Evolutionary conservation across 2,113 vertebrate species (phyloP), one percentile per base, ranked within the genome.

Genomic region (Pluvianellus socialis): DNA sequence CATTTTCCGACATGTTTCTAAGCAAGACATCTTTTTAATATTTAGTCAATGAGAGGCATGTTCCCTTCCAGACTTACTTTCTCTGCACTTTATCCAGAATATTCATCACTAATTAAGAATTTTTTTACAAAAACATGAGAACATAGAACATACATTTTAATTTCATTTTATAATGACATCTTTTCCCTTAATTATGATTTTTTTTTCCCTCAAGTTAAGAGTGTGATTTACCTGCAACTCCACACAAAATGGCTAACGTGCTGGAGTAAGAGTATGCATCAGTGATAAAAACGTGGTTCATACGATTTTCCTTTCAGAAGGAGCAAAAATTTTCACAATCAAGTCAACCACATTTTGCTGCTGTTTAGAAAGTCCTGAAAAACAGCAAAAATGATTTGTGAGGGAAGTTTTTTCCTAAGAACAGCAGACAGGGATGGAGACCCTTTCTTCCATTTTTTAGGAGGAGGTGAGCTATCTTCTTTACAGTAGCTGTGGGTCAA

Each of bases 381-480:
- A 91, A 84, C 10, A 91, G 15, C 24, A 66, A 79, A 76, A 4
- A 28, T 5, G 0, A 61, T 61, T 91, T 40, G 42, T 32, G 17
- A 92, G 19, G 17, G 10, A 92, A 61, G 9, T 3, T 16, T 76
- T 88, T 40, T 70, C 53, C 21, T 49, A 45, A 27, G 26, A 59
- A 45, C 14, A 62, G 59, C 38, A 80, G 30, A 38, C 9, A 55
- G 2, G 7, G 40, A 44, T 14, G 14, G 23, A 81, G 23, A 55
- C 3, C 5, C 5, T 0, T 32, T 70, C 58, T 20, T 24, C 3
- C 8, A 33, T 13, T 2, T 28, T 4, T 4, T 4, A 66, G 24
- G 30, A 66, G 3, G 40, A 40, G 21, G 4, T 2, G 5, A 88
- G 13, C 11, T 67, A 59, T 59, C 38, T 45, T 68, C 44, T 30